Base-by-base conservation (phyloP, 2,113 vertebrate genomes). In the Engraulis encrasicolus region DNA sequence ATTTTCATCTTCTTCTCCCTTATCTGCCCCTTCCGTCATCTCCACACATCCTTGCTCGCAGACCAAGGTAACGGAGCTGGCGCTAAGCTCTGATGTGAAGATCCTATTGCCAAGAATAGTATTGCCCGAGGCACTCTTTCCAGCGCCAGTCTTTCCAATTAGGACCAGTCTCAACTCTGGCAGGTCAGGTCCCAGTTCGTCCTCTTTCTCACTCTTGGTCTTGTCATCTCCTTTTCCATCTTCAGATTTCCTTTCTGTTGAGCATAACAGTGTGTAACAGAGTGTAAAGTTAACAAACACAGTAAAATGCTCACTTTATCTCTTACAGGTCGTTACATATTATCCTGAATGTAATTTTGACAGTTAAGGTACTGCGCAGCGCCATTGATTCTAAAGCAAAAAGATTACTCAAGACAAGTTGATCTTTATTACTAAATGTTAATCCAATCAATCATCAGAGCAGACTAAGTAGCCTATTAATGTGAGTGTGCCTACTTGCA, bases 121-220 rank as follows among this genome's bases (percentile, higher is more conserved):
- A 91, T 96, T 96, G 77, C 93, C 95, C 82, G 94, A 93, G 0
- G 94, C 92, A 23, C 95, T 95, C 83, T 95, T 96, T 79, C 94
- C 95, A 19, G 93, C 89, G 23, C 95, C 95, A 0, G 94, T 95
- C 82, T 91, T 94, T 78, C 95, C 95, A 2, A 95, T 83, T 50
- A 96, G 92, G 48, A 96, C 93, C 17, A 95, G 90, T 50, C 94
- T 58, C 85, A 94, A 91, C n/a, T 94, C 86, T 1, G 15, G 12
- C 81, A 83, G 78, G 23, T 18, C 83, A 82, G 50, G 31, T 20
- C 86, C 85, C 19, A 20, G 61, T 80, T 77, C 18, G 1, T 82
- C 89, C 12, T 81, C 83, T 0, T 27, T 78, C 38, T 89, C 86
- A 1, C 1, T 37, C 77, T 87, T 83, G 36, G 6, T 77, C 15